Percentiles rank a stretch among this genome's conserved stretches.
These are phyloP conservation scores for Synanthedon formicaeformis DNA, from an alignment of 2,888 invertebrate species.

Conservation along the genomic window DNA sequence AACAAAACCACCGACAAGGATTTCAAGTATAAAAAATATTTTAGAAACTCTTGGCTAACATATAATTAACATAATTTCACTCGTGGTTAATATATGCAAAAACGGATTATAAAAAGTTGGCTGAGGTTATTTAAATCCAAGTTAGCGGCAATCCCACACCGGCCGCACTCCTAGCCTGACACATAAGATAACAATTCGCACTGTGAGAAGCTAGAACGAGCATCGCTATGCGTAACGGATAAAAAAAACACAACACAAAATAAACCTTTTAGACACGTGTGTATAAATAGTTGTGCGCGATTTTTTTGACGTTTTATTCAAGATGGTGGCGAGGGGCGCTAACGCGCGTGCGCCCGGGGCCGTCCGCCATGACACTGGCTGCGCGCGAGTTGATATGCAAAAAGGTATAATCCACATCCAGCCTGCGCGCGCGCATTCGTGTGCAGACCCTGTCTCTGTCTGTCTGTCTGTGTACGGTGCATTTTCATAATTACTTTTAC, in stretches of 20 bases:
- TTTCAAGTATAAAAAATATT: no score
- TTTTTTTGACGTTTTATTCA: not conserved
- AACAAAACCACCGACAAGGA: no score
- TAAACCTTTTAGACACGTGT: not conserved
- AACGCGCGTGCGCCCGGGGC: conserved; percentile 43
- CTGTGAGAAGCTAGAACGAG: no score
- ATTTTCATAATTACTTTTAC: not conserved
- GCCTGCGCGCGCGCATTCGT: not conserved
- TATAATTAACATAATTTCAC: no score
- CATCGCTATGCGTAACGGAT: no score
- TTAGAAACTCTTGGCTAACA: no score
- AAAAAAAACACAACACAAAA: not conserved
- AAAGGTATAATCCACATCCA: not conserved
- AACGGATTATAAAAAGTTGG: no score
- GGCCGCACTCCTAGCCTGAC: no score
- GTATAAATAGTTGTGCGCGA: not conserved
- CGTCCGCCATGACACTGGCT: conserved; percentile 59
- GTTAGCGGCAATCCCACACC: no score
- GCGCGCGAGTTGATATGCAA: not conserved
- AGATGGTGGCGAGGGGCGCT: conserved; percentile 15
- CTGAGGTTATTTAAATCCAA: no score
- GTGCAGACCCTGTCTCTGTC: not conserved
- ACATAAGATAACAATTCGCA: no score
- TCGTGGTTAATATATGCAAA: no score
- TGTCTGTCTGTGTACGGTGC: not conserved